Evolutionary conservation across 1,140 invertebrate species (phyloP), one percentile per base, ranked within the genome.

Genomic region (Drosophila gunungcola): DNA sequence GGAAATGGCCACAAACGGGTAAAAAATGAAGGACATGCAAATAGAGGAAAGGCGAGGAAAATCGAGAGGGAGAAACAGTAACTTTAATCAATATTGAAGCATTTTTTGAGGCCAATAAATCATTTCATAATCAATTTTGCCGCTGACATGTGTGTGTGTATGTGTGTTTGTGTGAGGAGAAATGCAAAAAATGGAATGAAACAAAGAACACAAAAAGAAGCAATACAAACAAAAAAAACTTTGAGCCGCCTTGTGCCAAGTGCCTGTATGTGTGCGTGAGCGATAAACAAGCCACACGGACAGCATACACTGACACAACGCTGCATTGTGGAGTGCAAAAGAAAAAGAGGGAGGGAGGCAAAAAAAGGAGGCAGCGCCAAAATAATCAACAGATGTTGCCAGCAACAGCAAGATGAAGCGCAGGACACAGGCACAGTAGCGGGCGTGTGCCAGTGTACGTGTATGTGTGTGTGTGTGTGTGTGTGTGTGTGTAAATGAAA

Each of bases 81-180:
- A 82, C 83, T 88, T 88, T 88, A 89, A 88, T 88, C 84, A 88
- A 88, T 88, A 88, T 89, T 89, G 83, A 89, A 88, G 83, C 83
- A 84, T 73, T 89, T 88, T 88, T 88, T 89, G 83, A 89, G 79
- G 76, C 83, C 83, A 88, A 88, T 88, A 88, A 88, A 88, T 88
- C 83, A 88, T 88, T 89, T 88, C 84, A 88, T 88, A 88, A 88
- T 88, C 83, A 88, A 88, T 88, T 88, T 88, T 88, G 83, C 80
- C 52, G 69, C 76, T 77, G 83, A 88, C 83, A 82, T 76, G 75
- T 72, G 58, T 63, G 62, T 27, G 21, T 49, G 13, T 49, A 42
- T 42, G 29, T 51, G 51, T 21, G 53, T 25, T n/a, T n/a, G 53
- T 45, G 51, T 2, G 55, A 34, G 27, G 38, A 38, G 10, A 80